phyloP scores from a whole-genome alignment of 2,113 vertebrate genomes.

The Lucifuga dentata region DNA sequence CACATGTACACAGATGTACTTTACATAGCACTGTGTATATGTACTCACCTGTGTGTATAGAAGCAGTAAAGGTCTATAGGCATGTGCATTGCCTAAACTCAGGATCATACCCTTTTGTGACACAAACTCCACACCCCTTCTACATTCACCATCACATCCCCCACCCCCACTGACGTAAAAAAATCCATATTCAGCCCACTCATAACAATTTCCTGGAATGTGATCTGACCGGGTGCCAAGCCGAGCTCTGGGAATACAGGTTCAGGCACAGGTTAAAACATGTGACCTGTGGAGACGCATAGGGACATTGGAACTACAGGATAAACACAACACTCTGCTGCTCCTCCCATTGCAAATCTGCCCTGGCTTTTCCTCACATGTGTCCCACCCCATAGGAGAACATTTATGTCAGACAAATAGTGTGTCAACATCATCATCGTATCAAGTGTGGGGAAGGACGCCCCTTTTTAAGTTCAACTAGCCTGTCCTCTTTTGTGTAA shows the following conservation, averaged over 20 bases:
- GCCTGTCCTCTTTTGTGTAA: constrained; percentile 44
- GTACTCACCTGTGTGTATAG: background rate
- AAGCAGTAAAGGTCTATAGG: constrained; percentile 9
- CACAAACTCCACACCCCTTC: constrained; percentile 20
- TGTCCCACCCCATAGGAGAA: constrained; percentile 33
- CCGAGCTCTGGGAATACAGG: constrained; percentile 42
- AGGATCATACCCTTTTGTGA: constrained; percentile 14
- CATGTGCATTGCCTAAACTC: constrained; percentile 46
- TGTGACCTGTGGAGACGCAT: constrained; percentile 64
- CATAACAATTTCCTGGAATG: constrained; percentile 60
- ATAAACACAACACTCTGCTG: constrained; percentile 42
- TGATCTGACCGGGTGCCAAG: constrained; percentile 33
- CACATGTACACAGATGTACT: background rate
- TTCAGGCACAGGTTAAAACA: constrained; percentile 68
- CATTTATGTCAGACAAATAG: constrained; percentile 24
- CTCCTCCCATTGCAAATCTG: constrained; percentile 29
- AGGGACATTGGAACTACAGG: constrained; percentile 17
- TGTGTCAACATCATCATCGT: constrained; percentile 29
- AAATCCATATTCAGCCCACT: constrained; percentile 18
- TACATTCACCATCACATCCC: constrained; percentile 7
- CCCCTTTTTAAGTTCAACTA: constrained; percentile 5
- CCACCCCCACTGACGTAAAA: constrained; percentile 17
- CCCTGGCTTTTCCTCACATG: constrained; percentile 38
- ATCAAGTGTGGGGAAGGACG: constrained; percentile 13
- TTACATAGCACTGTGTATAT: background rate